Percentiles rank a stretch among this genome's conserved stretches.
Conservation (phyloP, 37 sponge, comb jelly and placozoan genomes). For the Diacarnus erythraeanus region DNA sequence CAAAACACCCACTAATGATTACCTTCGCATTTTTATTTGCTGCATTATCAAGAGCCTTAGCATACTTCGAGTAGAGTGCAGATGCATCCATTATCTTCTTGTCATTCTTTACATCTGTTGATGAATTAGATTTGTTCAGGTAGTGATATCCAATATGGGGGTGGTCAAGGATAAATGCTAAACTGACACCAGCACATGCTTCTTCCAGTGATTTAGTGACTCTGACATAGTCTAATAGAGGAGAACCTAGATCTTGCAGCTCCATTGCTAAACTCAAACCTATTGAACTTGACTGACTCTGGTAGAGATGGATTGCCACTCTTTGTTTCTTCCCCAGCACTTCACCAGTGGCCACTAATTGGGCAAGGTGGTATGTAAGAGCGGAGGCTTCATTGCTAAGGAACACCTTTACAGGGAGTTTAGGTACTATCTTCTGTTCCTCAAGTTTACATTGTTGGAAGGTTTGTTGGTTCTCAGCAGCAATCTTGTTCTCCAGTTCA, state of each 20-base stretch:
- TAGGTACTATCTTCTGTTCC: neutral
- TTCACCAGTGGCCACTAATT: conserved; percentile 31
- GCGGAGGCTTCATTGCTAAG: conserved; percentile 56
- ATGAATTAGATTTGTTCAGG: neutral
- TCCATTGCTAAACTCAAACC: conserved; percentile 73
- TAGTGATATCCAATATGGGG: too few species aligned
- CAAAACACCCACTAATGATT: conserved; percentile 44
- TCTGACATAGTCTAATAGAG: conserved; percentile 29
- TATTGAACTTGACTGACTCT: neutral
- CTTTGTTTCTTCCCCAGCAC: conserved; percentile 27
- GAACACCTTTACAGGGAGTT: conserved; percentile 34
- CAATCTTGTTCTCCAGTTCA: conserved; percentile 20
- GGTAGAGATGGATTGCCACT: conserved; percentile 57
- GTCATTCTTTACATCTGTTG: neutral
- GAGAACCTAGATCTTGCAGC: conserved; percentile 61
- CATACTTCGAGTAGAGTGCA: conserved; percentile 49
- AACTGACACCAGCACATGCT: conserved; percentile 48
- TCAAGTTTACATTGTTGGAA: conserved; percentile 1
- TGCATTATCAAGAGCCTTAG: conserved; percentile 42
- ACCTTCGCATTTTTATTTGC: conserved; percentile 51
- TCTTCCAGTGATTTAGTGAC: conserved; percentile 17
- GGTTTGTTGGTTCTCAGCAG: conserved; percentile 46
- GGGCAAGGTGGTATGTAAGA: conserved; percentile 59
- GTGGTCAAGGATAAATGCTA: conserved; percentile 61
- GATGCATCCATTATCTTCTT: neutral